phyloP scores from a whole-genome alignment of 2,113 vertebrate genomes.

The Antechinus stuartii region DNA sequence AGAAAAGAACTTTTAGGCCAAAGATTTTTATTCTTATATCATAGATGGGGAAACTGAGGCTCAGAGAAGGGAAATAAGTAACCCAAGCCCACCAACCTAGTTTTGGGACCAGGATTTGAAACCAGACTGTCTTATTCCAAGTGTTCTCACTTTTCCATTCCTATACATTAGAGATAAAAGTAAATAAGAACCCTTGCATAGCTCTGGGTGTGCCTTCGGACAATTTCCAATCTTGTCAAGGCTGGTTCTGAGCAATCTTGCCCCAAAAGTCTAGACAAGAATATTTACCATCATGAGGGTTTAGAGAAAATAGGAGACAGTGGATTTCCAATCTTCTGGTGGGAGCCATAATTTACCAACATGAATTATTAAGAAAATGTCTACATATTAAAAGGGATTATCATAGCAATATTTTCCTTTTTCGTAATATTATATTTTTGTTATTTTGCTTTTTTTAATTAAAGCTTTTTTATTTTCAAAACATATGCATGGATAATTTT shows the following conservation, averaged over 20 bases:
- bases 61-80: background rate
- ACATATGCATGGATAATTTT: too few relatives aligned
- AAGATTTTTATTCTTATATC: background rate
- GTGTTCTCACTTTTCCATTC: background rate
- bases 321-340: background rate
- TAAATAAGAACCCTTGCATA: background rate
- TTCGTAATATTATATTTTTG: too few relatives aligned
- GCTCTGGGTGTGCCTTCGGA: slow-evolving; percentile 17
- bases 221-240: background rate
- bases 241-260: slow-evolving; percentile 54
- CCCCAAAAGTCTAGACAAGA: background rate
- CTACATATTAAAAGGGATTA: background rate
- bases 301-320: background rate
- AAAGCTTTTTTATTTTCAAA: too few relatives aligned
- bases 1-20: background rate
- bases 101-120: background rate
- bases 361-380: background rate
- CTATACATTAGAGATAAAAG: background rate
- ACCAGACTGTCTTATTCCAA: background rate
- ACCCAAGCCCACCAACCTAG: background rate
- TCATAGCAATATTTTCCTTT: background rate
- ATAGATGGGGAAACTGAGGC: background rate
- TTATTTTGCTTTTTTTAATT: too few relatives aligned
- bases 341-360: background rate
- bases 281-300: background rate